Base-by-base conservation (phyloP, 2,797 vertebrate species). In the Echiichthys vipera region DNA sequence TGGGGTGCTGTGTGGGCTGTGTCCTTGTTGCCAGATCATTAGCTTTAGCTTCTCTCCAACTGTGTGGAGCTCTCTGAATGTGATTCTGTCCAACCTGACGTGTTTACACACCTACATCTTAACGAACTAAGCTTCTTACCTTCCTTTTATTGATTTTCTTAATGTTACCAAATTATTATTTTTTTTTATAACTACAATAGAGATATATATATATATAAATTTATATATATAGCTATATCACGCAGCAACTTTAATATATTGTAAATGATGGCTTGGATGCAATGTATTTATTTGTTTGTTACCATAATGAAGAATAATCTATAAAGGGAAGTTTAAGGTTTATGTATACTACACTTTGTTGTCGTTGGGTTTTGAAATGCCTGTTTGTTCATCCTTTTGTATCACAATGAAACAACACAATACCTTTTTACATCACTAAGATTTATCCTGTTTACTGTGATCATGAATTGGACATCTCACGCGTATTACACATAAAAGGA, bases 251-350 rank as follows among this genome's bases (percentile, higher is more conserved):
- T 94, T 95, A 95, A 95, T 95, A 95, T 95, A 95, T 94, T 95
- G 91, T 95, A 94, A 95, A 94, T 92, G 90, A 92, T 91, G 90
- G 93, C 94, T 95, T 95, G 89, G 84, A 95, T 95, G 93, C 93
- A 93, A 94, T 92, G 93, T 95, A 95, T 95, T 95, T 95, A 95
- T 95, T 93, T 94, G 90, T 94, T 92, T 94, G 84, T 91, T 92
- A 92, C 70, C 81, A 87, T 91, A 91, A 91, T 93, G 91, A 93
- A 92, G 88, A 94, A 92, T 85, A 88, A 86, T 89, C 86, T 92
- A 87, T 90, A 91, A 93, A 93, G 91, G 93, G 89, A 92, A 86
- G 77, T 90, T 84, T 89, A 84, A 89, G 78, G 78, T 91, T 92
- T 85, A 71, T 86, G 57, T 84, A 90, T 89, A 71, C 51, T 81